These are phyloP conservation scores for Orientallactaga bullata DNA, from an alignment of 2,113 vertebrate genomes.

Conservation along the genomic window DNA sequence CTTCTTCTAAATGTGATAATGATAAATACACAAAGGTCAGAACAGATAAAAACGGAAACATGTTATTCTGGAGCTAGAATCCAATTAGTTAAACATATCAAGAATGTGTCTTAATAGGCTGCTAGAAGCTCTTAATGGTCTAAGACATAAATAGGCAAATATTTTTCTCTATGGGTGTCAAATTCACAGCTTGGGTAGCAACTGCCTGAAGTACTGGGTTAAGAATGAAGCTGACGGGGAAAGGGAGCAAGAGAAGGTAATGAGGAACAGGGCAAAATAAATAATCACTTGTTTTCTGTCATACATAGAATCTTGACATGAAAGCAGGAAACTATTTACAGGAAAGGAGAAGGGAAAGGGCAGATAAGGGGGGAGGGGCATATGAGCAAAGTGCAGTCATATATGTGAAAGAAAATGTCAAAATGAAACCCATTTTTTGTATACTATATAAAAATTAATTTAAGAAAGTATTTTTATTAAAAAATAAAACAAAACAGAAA, in stretches of 20 bases:
- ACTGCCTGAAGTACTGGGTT: not conserved
- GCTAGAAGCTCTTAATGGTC: not conserved
- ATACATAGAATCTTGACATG: not conserved
- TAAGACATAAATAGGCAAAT: not conserved
- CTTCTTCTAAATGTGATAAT: not conserved
- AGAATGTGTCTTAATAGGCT: not conserved
- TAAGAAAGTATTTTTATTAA: no score
- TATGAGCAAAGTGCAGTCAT: no score
- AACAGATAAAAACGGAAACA: not conserved
- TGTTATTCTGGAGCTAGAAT: conserved; percentile 12
- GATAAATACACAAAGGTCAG: not conserved
- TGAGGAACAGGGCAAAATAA: no score
- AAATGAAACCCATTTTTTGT: not conserved
- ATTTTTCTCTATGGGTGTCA: not conserved
- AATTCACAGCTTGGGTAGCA: not conserved
- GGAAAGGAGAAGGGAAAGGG: not conserved
- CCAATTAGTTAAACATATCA: conserved; percentile 12
- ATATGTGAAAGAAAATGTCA: not conserved
- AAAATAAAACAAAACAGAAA: no score
- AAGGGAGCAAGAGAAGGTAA: no score
- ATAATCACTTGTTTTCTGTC: not conserved
- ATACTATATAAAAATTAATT: no score
- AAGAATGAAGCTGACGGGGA: not conserved
- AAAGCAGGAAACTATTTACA: not conserved
- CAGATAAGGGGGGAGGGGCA: no score